Evolutionary conservation across 2,888 invertebrate genomes (phyloP).

Genomic region (Caenorhabditis doughertyi): DNA sequence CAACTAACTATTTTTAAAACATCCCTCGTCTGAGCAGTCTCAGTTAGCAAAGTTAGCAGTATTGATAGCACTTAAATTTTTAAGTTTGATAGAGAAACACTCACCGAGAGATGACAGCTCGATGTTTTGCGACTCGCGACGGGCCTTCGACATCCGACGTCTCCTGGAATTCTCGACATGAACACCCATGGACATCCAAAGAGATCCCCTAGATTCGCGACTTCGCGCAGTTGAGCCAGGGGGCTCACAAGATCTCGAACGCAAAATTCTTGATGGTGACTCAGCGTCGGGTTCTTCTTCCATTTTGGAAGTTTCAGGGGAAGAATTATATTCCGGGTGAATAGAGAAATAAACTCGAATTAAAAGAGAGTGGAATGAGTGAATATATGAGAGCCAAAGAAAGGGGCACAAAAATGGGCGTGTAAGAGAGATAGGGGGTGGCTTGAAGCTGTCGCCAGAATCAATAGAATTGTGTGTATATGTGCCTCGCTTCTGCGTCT

Average conservation of each 20-base stretch:
- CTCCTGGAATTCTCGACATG: slow-evolving; percentile 69
- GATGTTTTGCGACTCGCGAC: slow-evolving; percentile 69
- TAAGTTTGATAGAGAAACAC: slow-evolving; percentile 40
- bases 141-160: slow-evolving; percentile 70
- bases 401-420: slow-evolving; percentile 31
- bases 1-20: too few species aligned
- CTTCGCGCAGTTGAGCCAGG: slow-evolving; percentile 48
- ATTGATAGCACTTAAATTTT: too few species aligned
- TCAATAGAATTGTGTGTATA: slow-evolving; percentile 50
- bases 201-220: slow-evolving; percentile 58
- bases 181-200: slow-evolving; percentile 68
- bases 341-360: slow-evolving; percentile 26
- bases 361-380: slow-evolving; percentile 6
- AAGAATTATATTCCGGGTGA: too few species aligned
- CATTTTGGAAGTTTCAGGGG: slow-evolving; percentile 16
- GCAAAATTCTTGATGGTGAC: slow-evolving; percentile 43
- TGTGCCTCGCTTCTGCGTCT: slow-evolving; percentile 44
- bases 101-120: slow-evolving; percentile 70
- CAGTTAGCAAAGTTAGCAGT: too few species aligned
- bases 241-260: slow-evolving; percentile 53
- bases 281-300: slow-evolving; percentile 42
- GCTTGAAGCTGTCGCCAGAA: slow-evolving; percentile 42
- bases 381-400: slow-evolving; percentile 27
- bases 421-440: slow-evolving; percentile 36
- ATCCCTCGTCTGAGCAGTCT: too few species aligned